A percentile compares a stretch with the other conserved stretches of the same genome.
These are phyloP conservation scores for Drosophila tristis DNA, from an alignment of 1,140 invertebrate genomes.

Conservation along the genomic window DNA sequence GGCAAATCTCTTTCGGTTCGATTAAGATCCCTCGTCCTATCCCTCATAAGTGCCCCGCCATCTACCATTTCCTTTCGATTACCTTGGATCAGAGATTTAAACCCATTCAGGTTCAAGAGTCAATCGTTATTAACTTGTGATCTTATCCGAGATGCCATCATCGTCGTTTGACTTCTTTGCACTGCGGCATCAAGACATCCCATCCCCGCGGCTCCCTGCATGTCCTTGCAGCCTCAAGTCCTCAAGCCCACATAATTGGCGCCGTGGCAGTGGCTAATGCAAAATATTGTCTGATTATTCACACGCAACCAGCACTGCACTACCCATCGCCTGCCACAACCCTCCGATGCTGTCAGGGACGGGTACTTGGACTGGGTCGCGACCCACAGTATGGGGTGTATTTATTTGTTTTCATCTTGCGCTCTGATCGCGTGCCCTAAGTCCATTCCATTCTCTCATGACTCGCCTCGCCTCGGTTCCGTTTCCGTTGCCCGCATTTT, in stretches of 20 bases:
- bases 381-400: slow-evolving; percentile 61
- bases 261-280: slow-evolving; percentile 59
- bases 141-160: slow-evolving; percentile 58
- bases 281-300: slow-evolving; percentile 71
- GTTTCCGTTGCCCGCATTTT: slow-evolving; percentile 73
- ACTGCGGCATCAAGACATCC: slow-evolving; percentile 25
- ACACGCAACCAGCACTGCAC: slow-evolving; percentile 48
- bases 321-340: slow-evolving; percentile 29
- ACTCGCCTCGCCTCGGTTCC: slow-evolving; percentile 9
- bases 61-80: neutral
- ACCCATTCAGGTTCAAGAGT: slow-evolving; percentile 35
- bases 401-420: slow-evolving; percentile 57
- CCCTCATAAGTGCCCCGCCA: neutral
- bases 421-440: slow-evolving; percentile 66
- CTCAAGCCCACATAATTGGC: slow-evolving; percentile 67
- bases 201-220: neutral
- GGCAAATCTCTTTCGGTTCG: neutral
- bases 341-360: slow-evolving; percentile 21
- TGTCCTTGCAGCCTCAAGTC: slow-evolving; percentile 17
- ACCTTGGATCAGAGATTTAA: slow-evolving; percentile 2
- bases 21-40: neutral
- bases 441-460: slow-evolving; percentile 44
- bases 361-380: slow-evolving; percentile 12
- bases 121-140: slow-evolving; percentile 64
- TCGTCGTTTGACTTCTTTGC: slow-evolving; percentile 36